Base-by-base conservation (phyloP, 92 coral and sea anemone species). In the Phenganax subtilis region DNA sequence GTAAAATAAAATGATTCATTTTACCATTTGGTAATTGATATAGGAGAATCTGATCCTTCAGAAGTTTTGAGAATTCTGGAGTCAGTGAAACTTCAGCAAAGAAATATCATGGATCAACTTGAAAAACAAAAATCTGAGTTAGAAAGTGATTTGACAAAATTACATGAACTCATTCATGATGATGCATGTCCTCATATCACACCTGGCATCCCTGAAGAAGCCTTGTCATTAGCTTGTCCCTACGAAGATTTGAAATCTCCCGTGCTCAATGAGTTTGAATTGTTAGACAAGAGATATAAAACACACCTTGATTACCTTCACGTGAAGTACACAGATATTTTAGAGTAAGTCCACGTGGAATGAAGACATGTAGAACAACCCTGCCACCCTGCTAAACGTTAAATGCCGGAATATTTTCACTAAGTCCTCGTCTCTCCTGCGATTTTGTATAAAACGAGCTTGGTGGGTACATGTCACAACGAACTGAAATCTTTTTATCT, bases 31-130 rank as follows among this genome's bases (percentile, higher is more conserved):
- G 6, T 25, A 74, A 74, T 28, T 37, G 51, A 56, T 76, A 4
- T 75, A 76, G 81, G 81, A 28, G 82, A 90, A 9, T 76, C 84
- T 73, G 98, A 94, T 67, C 94, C 92, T 60, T 81, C 91, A 55
- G 92, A 90, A 10, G 96, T 94, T 55, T 44, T 86, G 55, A 84
- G 89, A 56, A 89, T 94, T 47, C 86, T 94, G 9, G 86, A 90
- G 27, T 94, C 97, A 59, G 98, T 94, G 55, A 91, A 92, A 85
- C 69, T 15, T n/a, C 98, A 94, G 62, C 98, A 94, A 69, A 75
- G 69, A 51, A 73, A 76, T 8, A 92, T 94, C n/a, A 44, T 90
- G 87, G 87, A 85, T 54, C 87, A 86, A 71, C 85, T 94, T 4
- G 86, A 75, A 25, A 85, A 82, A 72, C 92, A 94, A 81, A 89